Evolutionary conservation across 37 sponge, comb jelly and placozoan species (phyloP).

Genomic region (Petrosia ficiformis): DNA sequence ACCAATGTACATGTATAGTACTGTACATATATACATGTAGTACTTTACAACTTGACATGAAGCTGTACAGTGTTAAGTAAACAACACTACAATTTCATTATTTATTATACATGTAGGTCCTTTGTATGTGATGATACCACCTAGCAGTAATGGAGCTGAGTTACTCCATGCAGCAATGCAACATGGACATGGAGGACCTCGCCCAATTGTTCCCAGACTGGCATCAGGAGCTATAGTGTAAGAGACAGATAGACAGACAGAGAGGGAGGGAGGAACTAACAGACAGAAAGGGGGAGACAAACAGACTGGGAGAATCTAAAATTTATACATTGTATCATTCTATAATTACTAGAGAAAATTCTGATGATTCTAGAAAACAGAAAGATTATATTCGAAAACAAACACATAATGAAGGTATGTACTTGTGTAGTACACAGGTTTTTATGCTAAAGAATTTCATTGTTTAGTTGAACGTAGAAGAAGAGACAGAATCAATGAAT

Average conservation of each 20-base stretch:
- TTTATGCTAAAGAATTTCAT: background rate
- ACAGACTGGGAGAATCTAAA: no score
- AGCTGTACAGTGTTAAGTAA: no score
- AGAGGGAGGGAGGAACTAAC: no score
- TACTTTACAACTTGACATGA: no score
- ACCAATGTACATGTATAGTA: no score
- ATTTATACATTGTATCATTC: no score
- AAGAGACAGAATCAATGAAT: constrained; percentile 87
- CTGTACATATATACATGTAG: no score
- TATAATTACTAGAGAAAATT: no score
- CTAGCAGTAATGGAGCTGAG: constrained; percentile 53
- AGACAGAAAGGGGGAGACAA: no score
- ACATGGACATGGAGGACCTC: constrained; percentile 27
- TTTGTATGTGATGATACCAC: constrained; percentile 75
- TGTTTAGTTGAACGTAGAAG: constrained; percentile 78
- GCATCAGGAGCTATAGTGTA: background rate
- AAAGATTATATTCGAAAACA: constrained; percentile 68
- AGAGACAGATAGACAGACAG: background rate
- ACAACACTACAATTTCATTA: no score
- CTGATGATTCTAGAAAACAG: constrained; percentile 5
- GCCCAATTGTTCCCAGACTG: background rate
- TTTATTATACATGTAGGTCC: constrained; percentile 27
- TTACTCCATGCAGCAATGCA: constrained; percentile 50
- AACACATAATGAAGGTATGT: constrained; percentile 76
- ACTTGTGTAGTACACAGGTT: background rate